Evolutionary conservation across 2,797 vertebrate genomes (phyloP).

Genomic region (Craterocephalus amniculus): DNA sequence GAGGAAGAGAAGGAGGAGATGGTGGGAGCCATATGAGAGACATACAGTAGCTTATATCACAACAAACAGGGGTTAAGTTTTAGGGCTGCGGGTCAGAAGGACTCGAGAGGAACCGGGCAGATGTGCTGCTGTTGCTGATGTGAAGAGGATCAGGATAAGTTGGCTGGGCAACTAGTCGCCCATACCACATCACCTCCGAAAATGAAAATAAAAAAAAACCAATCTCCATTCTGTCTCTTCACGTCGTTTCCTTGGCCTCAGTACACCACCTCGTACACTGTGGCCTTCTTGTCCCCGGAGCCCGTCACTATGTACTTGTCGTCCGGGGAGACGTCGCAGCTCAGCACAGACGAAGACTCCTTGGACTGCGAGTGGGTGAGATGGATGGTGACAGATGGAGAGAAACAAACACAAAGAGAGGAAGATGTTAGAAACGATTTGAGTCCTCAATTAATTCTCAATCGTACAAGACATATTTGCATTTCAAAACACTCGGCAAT

Average conservation of each 20-base stretch:
- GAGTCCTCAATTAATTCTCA: slow-evolving; percentile 64
- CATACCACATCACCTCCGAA: background rate
- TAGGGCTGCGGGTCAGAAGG: slow-evolving; percentile 42
- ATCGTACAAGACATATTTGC: slow-evolving; percentile 70
- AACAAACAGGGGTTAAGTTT: slow-evolving; percentile 46
- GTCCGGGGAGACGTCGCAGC: slow-evolving; percentile 88
- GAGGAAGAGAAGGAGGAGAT: slow-evolving; percentile 13
- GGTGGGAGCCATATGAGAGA: slow-evolving; percentile 44
- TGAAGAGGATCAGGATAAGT: slow-evolving; percentile 47
- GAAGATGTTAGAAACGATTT: slow-evolving; percentile 56
- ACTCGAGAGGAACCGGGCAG: slow-evolving; percentile 36
- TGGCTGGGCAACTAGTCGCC: slow-evolving; percentile 37
- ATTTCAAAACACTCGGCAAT: slow-evolving; percentile 72
- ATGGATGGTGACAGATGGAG: slow-evolving; percentile 49
- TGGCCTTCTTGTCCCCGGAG: slow-evolving; percentile 92
- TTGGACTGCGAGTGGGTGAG: slow-evolving; percentile 72
- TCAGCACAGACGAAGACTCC: slow-evolving; percentile 84
- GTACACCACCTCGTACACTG: slow-evolving; percentile 90
- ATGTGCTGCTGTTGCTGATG: slow-evolving; percentile 57
- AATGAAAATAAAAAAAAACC: background rate
- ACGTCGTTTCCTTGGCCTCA: slow-evolving; percentile 68
- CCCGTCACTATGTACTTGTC: slow-evolving; percentile 92
- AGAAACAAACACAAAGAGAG: slow-evolving; percentile 48
- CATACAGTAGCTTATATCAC: slow-evolving; percentile 69
- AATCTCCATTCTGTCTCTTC: slow-evolving; percentile 45